These are phyloP conservation scores for Eurypyga helias DNA, from an alignment of 2,113 vertebrate genomes.

Conservation along the genomic window DNA sequence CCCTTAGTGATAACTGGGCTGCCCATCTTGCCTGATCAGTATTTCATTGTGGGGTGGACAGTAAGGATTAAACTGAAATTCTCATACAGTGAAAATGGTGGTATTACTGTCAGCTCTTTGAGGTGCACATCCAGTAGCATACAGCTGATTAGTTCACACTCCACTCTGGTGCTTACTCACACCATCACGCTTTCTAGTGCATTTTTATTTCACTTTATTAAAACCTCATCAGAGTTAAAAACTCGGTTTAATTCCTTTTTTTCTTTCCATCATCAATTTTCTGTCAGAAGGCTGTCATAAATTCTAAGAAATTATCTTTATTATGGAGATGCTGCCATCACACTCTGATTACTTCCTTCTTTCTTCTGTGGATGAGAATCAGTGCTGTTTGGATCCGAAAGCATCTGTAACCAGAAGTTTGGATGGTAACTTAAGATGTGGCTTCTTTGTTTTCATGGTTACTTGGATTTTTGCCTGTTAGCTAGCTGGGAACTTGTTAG, in stretches of 20 bases:
- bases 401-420: not conserved
- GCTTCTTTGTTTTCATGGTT: not conserved
- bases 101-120: not conserved
- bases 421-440: not conserved
- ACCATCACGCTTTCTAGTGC: not conserved
- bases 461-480: not conserved
- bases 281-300: not conserved
- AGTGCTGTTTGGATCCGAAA: not conserved
- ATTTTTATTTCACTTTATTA: not conserved
- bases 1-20: not conserved
- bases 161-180: not conserved
- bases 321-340: not conserved
- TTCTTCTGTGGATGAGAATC: not conserved
- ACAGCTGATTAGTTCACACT: not conserved
- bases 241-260: not conserved
- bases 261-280: not conserved
- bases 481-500: not conserved
- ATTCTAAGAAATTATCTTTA: not conserved
- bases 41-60: not conserved
- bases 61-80: not conserved
- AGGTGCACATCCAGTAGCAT: not conserved
- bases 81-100: not conserved
- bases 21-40: not conserved
- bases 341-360: not conserved
- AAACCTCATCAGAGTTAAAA: not conserved